A percentile compares a stretch with the other conserved stretches of the same genome.
phyloP scores from a whole-genome alignment of 1,140 invertebrate species.

The Apis dorsata region DNA sequence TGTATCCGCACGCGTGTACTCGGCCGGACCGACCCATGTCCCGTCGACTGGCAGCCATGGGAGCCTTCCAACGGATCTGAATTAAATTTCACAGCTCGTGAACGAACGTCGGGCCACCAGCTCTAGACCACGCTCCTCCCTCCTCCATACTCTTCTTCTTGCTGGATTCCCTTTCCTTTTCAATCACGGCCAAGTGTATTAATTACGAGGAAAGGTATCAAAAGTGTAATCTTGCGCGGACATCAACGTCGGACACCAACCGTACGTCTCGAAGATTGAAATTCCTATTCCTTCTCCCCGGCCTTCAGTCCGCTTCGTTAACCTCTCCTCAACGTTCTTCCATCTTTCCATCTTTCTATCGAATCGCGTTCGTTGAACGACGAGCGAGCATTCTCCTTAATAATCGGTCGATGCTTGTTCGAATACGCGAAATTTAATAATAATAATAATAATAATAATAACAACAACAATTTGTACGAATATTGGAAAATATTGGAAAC shows the following conservation, averaged over 20 bases:
- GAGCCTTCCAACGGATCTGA: constrained; percentile 59
- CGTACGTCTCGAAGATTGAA: not conserved
- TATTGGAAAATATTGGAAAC: no score
- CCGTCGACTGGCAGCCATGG: constrained; percentile 47
- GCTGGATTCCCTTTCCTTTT: not conserved
- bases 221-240: constrained; percentile 7
- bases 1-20: constrained; percentile 37
- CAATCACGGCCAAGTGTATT: constrained; percentile 18
- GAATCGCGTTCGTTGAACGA: no score
- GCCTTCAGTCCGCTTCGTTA: no score
- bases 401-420: not conserved
- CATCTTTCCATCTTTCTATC: no score
- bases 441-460: not conserved
- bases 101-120: constrained; percentile 57
- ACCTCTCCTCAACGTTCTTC: no score
- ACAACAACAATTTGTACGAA: not conserved
- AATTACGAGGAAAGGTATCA: constrained; percentile 26
- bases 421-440: not conserved
- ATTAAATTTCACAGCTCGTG: constrained; percentile 75
- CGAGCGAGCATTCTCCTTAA: no score
- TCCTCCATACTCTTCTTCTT: constrained; percentile 38
- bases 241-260: not conserved
- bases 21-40: constrained; percentile 49
- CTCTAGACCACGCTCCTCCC: constrained; percentile 39
- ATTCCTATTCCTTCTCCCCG: not conserved